Conservation (phyloP, 2,888 invertebrate species). For the Pardosa pseudoannulata region DNA sequence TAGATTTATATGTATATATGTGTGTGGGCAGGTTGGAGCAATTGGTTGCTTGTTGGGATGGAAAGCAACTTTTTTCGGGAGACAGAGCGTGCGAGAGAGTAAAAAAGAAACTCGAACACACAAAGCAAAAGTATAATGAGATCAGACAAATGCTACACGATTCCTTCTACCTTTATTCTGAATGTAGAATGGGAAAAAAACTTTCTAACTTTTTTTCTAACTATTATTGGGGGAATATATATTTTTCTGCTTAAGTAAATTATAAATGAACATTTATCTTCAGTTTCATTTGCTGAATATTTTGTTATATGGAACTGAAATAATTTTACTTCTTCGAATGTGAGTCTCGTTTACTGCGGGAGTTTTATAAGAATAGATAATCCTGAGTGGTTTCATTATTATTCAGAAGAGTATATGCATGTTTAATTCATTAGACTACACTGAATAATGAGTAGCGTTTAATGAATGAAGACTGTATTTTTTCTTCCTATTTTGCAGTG, state of each 20-base stretch:
- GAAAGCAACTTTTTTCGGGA: conserved; percentile 31
- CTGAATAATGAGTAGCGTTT: no score
- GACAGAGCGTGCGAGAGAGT: background rate
- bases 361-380: no score
- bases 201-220: background rate
- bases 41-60: conserved; percentile 66
- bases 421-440: no score
- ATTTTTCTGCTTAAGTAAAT: background rate
- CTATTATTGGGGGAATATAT: background rate
- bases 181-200: background rate
- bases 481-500: no score
- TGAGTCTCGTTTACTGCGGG: no score
- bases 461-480: no score
- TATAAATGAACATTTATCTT: conserved; percentile 2
- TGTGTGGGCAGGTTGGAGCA: conserved; percentile 19
- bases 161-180: background rate
- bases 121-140: conserved; percentile 1
- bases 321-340: no score
- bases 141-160: background rate
- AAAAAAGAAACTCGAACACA: background rate
- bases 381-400: no score
- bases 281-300: no score
- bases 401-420: no score
- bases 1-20: background rate
- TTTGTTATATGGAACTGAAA: no score